Evolutionary conservation across 2,113 vertebrate species (phyloP).

Genomic region (Hippocampus barbouri): DNA sequence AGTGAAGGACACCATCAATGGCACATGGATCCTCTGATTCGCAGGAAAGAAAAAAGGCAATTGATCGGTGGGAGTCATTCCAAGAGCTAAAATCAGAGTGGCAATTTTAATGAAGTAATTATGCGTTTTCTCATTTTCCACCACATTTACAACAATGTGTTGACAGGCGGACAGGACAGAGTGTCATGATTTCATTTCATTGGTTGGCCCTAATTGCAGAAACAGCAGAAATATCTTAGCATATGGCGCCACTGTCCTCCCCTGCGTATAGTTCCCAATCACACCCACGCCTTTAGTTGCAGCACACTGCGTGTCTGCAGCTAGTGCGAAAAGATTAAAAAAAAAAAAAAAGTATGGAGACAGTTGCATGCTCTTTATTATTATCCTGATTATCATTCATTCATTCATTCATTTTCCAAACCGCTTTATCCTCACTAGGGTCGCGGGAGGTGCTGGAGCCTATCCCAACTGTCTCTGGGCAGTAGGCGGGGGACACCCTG

Average conservation of each 20-base stretch:
- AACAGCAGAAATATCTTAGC: constrained; percentile 42
- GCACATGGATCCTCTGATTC: neutral
- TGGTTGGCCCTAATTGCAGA: constrained; percentile 24
- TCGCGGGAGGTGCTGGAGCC: too few relatives aligned
- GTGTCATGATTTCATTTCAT: constrained; percentile 27
- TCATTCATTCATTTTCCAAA: too few relatives aligned
- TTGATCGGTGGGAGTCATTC: neutral
- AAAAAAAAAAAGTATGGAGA: constrained; percentile 30
- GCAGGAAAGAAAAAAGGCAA: neutral
- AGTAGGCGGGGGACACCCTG: too few relatives aligned
- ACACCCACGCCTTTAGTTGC: constrained; percentile 48
- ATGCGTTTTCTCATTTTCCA: constrained; percentile 3
- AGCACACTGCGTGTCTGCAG: constrained; percentile 16
- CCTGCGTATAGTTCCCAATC: constrained; percentile 52
- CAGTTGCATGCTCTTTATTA: constrained; percentile 16
- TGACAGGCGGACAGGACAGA: constrained; percentile 8
- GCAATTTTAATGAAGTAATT: neutral
- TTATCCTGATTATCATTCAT: too few relatives aligned
- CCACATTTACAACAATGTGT: neutral
- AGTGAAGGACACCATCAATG: constrained; percentile 47
- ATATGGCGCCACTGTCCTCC: constrained; percentile 62
- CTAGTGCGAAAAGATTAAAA: constrained; percentile 24
- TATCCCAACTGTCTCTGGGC: too few relatives aligned
- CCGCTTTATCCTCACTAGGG: too few relatives aligned
- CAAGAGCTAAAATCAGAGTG: neutral